Percentiles rank a stretch among this genome's conserved stretches.
Evolutionary conservation across 2,113 vertebrate species (phyloP).

Genomic region (Tenrec ecaudatus): DNA sequence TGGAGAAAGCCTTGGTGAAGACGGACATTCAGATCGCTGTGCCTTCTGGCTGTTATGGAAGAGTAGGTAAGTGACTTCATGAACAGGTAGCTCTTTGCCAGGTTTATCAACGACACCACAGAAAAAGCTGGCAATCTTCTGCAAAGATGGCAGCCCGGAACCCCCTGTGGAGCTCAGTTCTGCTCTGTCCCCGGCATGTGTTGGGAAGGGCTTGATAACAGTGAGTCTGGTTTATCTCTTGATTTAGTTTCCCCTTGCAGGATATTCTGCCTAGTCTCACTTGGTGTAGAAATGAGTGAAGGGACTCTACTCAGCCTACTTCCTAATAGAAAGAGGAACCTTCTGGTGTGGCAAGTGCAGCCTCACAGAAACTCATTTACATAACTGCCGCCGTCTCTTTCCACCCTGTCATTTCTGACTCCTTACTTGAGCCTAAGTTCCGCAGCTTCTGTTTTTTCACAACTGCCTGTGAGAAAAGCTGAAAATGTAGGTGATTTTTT

Average conservation of each 20-base stretch:
- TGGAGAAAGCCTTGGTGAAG: conserved; percentile 95
- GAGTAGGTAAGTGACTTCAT: conserved; percentile 93
- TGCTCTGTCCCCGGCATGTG: background rate
- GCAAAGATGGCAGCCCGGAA: background rate
- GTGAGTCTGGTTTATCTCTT: background rate
- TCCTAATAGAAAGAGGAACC: background rate
- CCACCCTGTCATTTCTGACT: background rate
- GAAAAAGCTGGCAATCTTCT: background rate
- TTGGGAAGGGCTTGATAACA: background rate
- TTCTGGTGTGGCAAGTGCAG: background rate
- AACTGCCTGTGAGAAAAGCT: conserved; percentile 1
- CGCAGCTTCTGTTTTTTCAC: background rate
- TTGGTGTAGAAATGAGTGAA: background rate
- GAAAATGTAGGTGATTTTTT: conserved; percentile 24
- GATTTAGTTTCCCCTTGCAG: background rate
- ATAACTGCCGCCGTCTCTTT: background rate
- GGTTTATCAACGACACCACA: background rate
- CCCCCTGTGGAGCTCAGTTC: background rate
- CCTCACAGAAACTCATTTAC: background rate
- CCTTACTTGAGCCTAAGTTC: background rate
- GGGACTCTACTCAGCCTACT: background rate
- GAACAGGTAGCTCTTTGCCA: background rate
- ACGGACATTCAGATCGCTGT: conserved; percentile 97
- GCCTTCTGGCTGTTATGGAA: conserved; percentile 94
- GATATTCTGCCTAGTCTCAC: background rate